Evolutionary conservation across 2,888 invertebrate genomes (phyloP), one percentile per base, ranked within the genome.

Genomic region (Diabrotica balteata): DNA sequence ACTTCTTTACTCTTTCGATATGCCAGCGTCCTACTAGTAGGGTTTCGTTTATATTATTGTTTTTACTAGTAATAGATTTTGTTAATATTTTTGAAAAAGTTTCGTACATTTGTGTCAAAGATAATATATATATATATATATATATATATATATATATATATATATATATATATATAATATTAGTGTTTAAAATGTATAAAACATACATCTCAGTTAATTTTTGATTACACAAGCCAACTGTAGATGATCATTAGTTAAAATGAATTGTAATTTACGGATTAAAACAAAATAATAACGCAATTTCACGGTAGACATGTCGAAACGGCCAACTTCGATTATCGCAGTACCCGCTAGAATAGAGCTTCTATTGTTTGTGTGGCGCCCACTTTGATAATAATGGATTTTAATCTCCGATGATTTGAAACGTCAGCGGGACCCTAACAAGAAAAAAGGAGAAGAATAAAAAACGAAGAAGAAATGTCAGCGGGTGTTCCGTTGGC

Each of bases 251-350:
- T 69, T 70, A 72, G 67, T 63, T 67, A 43, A 72, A 72, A 72
- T 70, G 70, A 72, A 69, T 70, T 63, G 69, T 62, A 61, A 59
- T 71, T 66, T 67, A 59, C 42, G 62, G 54, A 57, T 61, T 64
- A 59, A 72, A 69, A 72, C 63, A 65, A 73, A 71, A 63, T 68
- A 70, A 68, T 49, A 73, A 72, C 58, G 57, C 66, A 68, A 73
- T 71, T 73, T 73, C 73, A 71, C 68, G 73, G 68, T 70, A 69
- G 68, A 72, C 66, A 71, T 68, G 72, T 64, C 59, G 55, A 70
- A 61, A 63, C 67, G 68, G 52, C 63, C 67, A 67, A 69, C 63
- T 68, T 72, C 64, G 64, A 71, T 71, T 69, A 68, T 69, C 63
- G 50, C 10, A 57, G 57, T 57, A 64, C 63, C 68, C 59, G 47